phyloP scores from a whole-genome alignment of 1,140 invertebrate species.

The Ylistrum balloti region DNA sequence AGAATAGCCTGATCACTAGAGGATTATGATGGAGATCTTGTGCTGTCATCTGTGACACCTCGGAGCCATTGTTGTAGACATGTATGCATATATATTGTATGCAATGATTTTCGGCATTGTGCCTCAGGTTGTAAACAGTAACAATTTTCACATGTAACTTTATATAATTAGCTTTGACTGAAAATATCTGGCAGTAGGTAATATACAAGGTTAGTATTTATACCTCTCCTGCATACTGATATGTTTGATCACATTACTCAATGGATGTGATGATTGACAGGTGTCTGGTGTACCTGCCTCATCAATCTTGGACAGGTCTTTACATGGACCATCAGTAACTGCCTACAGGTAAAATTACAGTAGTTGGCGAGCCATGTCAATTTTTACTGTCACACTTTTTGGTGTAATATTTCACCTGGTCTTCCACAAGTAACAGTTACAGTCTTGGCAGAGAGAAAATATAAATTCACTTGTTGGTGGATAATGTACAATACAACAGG shows the following conservation, averaged over 20 bases:
- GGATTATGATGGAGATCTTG: not conserved
- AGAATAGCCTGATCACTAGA: not conserved
- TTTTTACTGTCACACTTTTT: not conserved
- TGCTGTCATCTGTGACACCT: not conserved
- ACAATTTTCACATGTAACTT: constrained; percentile 21
- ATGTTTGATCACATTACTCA: not conserved
- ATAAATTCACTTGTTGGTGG: no score
- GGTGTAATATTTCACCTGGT: not conserved
- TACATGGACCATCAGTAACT: constrained; percentile 18
- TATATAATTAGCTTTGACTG: not conserved
- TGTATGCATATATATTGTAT: no score
- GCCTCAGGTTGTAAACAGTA: not conserved
- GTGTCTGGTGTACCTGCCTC: not conserved
- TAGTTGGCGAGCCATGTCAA: not conserved
- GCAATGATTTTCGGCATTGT: not conserved
- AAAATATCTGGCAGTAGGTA: not conserved
- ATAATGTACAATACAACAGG: no score
- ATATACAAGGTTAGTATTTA: no score
- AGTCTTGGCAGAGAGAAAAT: not conserved
- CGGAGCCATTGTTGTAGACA: not conserved
- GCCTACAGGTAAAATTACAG: not conserved
- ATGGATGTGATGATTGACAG: not conserved
- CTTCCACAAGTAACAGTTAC: not conserved
- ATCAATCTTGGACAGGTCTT: constrained; percentile 17
- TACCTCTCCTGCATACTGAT: not conserved